Base-by-base conservation (phyloP, 2,888 invertebrate genomes). In the Lasius fuliginosus region DNA sequence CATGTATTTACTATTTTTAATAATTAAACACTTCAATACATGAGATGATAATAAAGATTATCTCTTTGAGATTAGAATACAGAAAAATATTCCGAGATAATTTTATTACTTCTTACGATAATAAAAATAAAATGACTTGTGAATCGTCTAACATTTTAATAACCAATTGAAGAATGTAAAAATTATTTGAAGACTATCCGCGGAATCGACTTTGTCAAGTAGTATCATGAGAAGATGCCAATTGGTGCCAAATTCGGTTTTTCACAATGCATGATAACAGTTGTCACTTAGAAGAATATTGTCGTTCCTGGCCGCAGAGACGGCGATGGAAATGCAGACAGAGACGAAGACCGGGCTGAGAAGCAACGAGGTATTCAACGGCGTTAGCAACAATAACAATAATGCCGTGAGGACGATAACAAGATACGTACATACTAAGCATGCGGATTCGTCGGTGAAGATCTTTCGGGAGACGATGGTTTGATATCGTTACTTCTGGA, bases 391-490 rank as follows among this genome's bases (percentile, higher is more conserved):
- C 75, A 85, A 90, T 75, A 91, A 91, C 90, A 92, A 92, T 88
- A 93, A 93, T 85, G 93, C 94, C 86, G 89, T 93, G 68, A 93
- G 94, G 3, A 94, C 95, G 82, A 94, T 95, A 86, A 95, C 95
- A 46, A 94, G 95, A 75, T 95, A 95, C 90, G 95, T 95, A 85
- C 95, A 95, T 88, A 94, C 95, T 82, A 95, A 94, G 87, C 95
- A 95, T 86, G 94, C 94, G 42, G 95, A 95, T 83, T 94, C 95
- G 36, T 93, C 95, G 82, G 94, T 95, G 68, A 95, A 95, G 89
- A 95, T 95, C 79, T 95, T 95, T 85, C 95, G 95, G 23, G 95
- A 95, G 86, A 95, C 95, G 60, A 95, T 95, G 56, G 95, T 95
- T 85, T 95, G 92, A 94, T 92, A 75, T 36, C 58, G 74, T 58